Base-by-base conservation (phyloP, 53 echinoderm and acorn worm species). In the Holothuria scabra region DNA sequence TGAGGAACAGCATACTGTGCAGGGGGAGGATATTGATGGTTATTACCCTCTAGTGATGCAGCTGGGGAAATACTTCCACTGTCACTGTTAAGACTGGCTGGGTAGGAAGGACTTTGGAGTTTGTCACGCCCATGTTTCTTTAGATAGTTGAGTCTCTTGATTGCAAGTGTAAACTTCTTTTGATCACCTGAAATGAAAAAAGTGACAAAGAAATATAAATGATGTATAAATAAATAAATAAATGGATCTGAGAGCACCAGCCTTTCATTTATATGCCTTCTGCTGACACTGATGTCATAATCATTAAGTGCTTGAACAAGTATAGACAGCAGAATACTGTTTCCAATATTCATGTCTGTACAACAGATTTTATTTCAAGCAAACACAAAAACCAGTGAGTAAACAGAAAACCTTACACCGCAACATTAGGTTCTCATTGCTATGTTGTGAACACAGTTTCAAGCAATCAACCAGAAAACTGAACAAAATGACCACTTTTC, bases 111-210 rank as follows among this genome's bases (percentile, higher is more conserved):
- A 44, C 66, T 66, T 49, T 87, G 89, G n/a, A 89, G 84, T 10
- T 91, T 89, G 32, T 86, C 62, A 44, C 92, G 76, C 22, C 91
- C 95, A 20, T 92, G 91, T 76, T 93, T 90, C 88, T 99, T 92
- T 12, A 99, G 67, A 74, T 99, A 90, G 37, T 84, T 86, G 63
- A 99, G 87, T 44, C 94, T 90, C 59, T 83, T 92, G 60, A 99
- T 91, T n/a, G 91, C 99, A 10, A 99, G 79, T 33, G 81, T 89
- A 32, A 99, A 83, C 55, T 99, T 99, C 91, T 99, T 99, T 70
- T 99, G 94, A 78, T 99, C 94, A 84, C 99, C 96, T 96, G 85
- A 12, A 46, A 52, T 52, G 52, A 52, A 14, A 14, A 52, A 52
- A 16, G 16, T 16, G 33, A 59, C 13, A 28, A 64, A 26, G 1